Evolutionary conservation across 2,797 vertebrate genomes (phyloP).

Genomic region (Hemitrygon akajei): DNA sequence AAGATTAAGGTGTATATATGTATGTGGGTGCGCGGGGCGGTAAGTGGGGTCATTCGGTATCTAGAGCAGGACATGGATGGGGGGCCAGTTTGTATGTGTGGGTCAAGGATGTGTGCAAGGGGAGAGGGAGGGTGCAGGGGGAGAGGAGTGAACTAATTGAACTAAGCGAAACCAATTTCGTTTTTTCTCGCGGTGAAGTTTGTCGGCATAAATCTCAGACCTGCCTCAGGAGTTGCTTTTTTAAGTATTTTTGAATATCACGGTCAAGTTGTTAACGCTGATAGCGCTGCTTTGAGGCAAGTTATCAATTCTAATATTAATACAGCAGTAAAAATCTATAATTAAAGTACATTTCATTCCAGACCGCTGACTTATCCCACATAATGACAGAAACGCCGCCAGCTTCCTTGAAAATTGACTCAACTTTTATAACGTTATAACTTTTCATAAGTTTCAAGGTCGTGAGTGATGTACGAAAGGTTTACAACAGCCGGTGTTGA

Average conservation of each 20-base stretch:
- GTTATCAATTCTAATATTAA: background rate
- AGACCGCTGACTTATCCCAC: background rate
- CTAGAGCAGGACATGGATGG: too few species aligned
- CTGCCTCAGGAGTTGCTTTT: background rate
- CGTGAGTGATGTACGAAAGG: background rate
- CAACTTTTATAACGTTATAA: background rate
- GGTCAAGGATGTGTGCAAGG: too few species aligned
- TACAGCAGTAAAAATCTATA: background rate
- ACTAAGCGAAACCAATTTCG: background rate
- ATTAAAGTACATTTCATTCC: background rate
- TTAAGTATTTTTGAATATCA: background rate
- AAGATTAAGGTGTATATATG: background rate
- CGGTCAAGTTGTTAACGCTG: background rate
- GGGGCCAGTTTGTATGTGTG: too few species aligned
- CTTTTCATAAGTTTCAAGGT: background rate
- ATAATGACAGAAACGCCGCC: background rate
- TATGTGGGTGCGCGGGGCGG: background rate
- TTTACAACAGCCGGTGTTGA: background rate
- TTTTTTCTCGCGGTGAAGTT: background rate
- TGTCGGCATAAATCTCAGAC: background rate
- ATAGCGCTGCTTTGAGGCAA: background rate
- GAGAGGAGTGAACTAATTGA: background rate
- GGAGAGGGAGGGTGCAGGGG: background rate
- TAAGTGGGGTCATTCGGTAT: too few species aligned
- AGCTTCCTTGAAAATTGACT: too few species aligned